These are phyloP conservation scores for Lamprologus lemairii DNA, from an alignment of 2,113 vertebrate species.

Conservation along the genomic window DNA sequence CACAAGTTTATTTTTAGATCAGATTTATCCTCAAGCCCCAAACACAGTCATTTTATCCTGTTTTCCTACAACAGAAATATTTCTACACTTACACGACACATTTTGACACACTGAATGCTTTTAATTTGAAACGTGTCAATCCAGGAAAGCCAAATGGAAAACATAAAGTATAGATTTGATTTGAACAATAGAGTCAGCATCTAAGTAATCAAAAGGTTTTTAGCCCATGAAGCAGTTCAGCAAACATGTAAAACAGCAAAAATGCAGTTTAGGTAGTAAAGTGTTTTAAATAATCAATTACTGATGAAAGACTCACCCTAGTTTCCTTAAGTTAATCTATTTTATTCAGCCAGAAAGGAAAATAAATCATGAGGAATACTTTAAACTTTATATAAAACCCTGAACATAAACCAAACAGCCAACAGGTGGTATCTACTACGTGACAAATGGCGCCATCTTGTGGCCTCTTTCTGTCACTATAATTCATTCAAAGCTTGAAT, in stretches of 20 bases:
- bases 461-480: not conserved
- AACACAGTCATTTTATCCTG: not conserved
- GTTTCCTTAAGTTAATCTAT: not conserved
- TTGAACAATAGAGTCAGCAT: not conserved
- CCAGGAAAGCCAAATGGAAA: not conserved
- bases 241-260: not conserved
- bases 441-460: not conserved
- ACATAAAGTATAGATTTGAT: not conserved
- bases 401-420: not conserved
- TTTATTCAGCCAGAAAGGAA: not conserved
- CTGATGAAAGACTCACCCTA: fast-evolving
- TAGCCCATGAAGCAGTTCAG: not conserved
- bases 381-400: not conserved
- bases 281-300: not conserved
- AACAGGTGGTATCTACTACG: not conserved
- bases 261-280: not conserved
- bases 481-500: not conserved
- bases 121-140: fast-evolving
- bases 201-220: not conserved
- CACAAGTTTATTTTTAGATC: not conserved
- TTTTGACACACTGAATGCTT: not conserved
- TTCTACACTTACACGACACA: not conserved
- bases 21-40: not conserved
- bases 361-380: not conserved
- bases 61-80: not conserved